Conservation (phyloP, 2,888 invertebrate genomes). For the Ichneumon xanthorius region DNA sequence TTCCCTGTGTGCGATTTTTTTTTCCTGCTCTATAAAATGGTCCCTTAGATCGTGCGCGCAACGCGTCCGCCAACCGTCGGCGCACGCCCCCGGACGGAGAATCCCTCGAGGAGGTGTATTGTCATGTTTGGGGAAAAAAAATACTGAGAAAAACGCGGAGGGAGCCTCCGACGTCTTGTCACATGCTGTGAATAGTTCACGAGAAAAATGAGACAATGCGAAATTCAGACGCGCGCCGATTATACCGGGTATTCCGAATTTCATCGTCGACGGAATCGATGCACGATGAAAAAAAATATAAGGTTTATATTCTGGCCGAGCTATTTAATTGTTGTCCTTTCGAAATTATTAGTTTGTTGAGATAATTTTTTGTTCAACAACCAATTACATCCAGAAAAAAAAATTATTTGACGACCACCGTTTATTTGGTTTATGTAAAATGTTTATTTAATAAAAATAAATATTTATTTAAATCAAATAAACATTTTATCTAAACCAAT, state of each 20-base stretch:
- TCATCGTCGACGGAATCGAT: neutral
- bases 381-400: no score
- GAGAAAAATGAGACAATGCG: neutral
- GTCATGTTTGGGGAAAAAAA: conserved; percentile 15
- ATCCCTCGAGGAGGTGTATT: conserved; percentile 20
- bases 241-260: neutral
- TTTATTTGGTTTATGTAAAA: no score
- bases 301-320: no score
- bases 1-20: conserved; percentile 38
- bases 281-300: neutral
- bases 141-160: neutral
- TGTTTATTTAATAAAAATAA: no score
- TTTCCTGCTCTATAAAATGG: conserved; percentile 2
- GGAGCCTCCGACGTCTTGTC: neutral
- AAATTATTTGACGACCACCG: no score
- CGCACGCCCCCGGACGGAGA: conserved; percentile 2
- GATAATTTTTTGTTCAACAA: no score
- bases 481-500: no score
- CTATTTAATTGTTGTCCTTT: no score
- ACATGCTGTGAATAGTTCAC: neutral
- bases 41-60: neutral
- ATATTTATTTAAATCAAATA: no score
- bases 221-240: neutral
- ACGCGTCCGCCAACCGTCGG: neutral
- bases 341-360: no score